Conservation (phyloP, 2,113 vertebrate species). For the Grantiella picta region DNA sequence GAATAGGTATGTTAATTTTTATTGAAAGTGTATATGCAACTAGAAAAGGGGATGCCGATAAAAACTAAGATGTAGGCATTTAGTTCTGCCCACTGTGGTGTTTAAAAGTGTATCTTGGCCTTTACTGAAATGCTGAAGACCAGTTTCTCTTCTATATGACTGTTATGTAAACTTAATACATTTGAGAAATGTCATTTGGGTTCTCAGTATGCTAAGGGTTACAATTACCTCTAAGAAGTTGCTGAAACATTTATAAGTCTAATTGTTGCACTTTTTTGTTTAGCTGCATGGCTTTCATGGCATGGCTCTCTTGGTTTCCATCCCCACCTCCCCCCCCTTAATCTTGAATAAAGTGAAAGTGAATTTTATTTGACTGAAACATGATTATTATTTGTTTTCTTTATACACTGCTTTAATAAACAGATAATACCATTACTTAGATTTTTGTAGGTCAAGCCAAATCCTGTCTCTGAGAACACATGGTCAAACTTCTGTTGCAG, state of each 20-base stretch:
- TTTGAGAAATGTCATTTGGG: neutral
- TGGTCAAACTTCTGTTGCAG: neutral
- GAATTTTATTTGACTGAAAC: neutral
- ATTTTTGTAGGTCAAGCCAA: neutral
- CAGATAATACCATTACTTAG: neutral
- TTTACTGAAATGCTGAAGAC: neutral
- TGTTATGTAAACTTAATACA: neutral
- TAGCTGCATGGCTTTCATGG: neutral
- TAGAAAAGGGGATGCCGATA: neutral
- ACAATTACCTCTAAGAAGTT: neutral
- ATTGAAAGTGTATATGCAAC: neutral
- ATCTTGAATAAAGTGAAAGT: slow-evolving; percentile 37
- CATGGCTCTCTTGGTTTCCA: neutral
- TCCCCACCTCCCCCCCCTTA: neutral
- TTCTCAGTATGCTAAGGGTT: neutral
- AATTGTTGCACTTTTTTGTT: neutral
- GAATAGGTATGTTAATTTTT: neutral
- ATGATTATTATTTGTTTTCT: neutral
- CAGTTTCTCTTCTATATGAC: neutral
- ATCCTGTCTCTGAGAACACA: neutral
- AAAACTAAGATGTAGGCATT: neutral
- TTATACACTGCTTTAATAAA: neutral
- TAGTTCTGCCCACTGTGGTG: neutral
- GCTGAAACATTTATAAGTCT: neutral
- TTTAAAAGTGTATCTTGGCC: neutral